Base-by-base conservation (phyloP, 2,888 invertebrate species). In the Cantharis nigra region DNA sequence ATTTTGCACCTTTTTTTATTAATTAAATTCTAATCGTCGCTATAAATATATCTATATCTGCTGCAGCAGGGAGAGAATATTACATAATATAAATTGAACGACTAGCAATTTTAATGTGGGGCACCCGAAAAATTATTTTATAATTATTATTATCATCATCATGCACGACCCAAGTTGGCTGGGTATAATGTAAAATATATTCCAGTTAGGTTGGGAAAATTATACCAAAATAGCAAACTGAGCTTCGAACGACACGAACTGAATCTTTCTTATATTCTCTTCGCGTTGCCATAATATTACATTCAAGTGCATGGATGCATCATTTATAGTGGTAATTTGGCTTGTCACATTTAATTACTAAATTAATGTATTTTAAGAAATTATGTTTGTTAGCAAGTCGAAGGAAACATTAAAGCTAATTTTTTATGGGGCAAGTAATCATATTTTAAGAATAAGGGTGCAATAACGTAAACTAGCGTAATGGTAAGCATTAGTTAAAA, bases 311-410 rank as follows among this genome's bases (percentile, higher is more conserved):
- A 83, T 83, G 71, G 80, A 83, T 81, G 77, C 81, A 83, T 83
- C 83, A 83, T 81, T 81, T 80, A 81, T 81, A 5, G 80, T 76
- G 82, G 81, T 74, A 81, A 80, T 81, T 82, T 81, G 82, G 81
- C 83, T 81, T 82, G 82, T 78, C 81, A 78, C 79, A 74, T 79
- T 81, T 81, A 82, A 82, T 83, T 81, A 82, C 78, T 80, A 80
- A 81, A 82, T 82, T 82, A 83, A 83, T 65, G 28, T 67, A 67
- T 26, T 23, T 67, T 67, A 67, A 67, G 65, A 23, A 23, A 23
- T 67, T 23, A 67, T 67, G 65, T 23, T 67, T 67, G 65, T 67
- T 67, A 49, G 49, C 7, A 67, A 67, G 23, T 67, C n/a, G 20
- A 16, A 67, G 26, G 65, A 67, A 67, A 23, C 26, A 67, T 67